Percentiles rank a stretch among this genome's conserved stretches.
These are phyloP conservation scores for Chelidonichthys spinosus DNA, from an alignment of 2,797 vertebrate species.

Conservation along the genomic window DNA sequence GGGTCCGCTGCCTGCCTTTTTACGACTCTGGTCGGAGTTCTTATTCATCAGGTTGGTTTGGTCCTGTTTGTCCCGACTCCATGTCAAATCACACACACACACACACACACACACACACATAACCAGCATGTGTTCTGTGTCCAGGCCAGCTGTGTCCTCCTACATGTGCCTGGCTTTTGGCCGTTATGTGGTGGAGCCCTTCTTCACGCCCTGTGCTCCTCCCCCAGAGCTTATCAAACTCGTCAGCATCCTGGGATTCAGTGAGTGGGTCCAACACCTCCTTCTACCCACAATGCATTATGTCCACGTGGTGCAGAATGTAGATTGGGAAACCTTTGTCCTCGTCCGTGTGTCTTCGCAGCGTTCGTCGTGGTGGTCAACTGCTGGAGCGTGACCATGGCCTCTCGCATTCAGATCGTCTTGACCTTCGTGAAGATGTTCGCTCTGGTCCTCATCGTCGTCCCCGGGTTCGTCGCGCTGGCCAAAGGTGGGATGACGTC, in stretches of 20 bases:
- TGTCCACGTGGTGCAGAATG: not conserved
- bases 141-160: slow-evolving; percentile 87
- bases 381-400: slow-evolving; percentile 86
- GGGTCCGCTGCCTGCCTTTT: slow-evolving; percentile 90
- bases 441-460: slow-evolving; percentile 84
- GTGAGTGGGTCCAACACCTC: slow-evolving; percentile 80
- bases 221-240: slow-evolving; percentile 84
- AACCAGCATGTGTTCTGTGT: not conserved
- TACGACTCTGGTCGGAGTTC: slow-evolving; percentile 89
- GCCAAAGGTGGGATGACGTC: slow-evolving; percentile 72
- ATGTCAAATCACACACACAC: not conserved
- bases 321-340: not conserved
- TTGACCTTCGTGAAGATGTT: slow-evolving; percentile 85
- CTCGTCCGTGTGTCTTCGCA: slow-evolving; percentile 41
- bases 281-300: no score
- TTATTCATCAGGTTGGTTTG: slow-evolving; percentile 86
- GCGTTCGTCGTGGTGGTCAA: slow-evolving; percentile 84
- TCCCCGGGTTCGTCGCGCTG: slow-evolving; percentile 84
- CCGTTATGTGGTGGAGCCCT: slow-evolving; percentile 88
- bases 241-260: slow-evolving; percentile 85
- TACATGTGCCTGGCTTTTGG: slow-evolving; percentile 90
- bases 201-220: slow-evolving; percentile 86
- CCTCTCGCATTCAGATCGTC: slow-evolving; percentile 82
- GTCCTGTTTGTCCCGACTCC: not conserved
- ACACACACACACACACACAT: no score